These are phyloP conservation scores for Calliscelio sp. DNA, from an alignment of 2,888 invertebrate genomes.

Conservation along the genomic window DNA sequence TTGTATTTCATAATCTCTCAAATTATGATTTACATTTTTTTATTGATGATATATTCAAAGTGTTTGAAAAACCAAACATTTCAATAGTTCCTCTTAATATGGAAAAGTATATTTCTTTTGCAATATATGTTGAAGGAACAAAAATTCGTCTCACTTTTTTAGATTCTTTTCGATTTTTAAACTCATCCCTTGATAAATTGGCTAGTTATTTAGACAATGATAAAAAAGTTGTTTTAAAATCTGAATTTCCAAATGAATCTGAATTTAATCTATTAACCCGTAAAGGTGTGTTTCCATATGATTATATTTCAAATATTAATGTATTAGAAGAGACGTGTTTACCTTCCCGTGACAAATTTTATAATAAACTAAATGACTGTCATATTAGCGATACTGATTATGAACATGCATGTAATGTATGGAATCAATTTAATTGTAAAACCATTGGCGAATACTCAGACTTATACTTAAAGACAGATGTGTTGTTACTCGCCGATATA, in stretches of 20 bases:
- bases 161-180: slow-evolving; percentile 29
- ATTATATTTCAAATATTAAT: slow-evolving; percentile 39
- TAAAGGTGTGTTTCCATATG: slow-evolving; percentile 76
- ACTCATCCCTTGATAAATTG: not conserved
- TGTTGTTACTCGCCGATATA: slow-evolving; percentile 21
- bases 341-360: slow-evolving; percentile 13
- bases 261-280: slow-evolving; percentile 55
- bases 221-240: slow-evolving; percentile 7
- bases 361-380: slow-evolving; percentile 4
- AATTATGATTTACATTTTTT: slow-evolving; percentile 14
- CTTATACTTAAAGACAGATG: slow-evolving; percentile 28
- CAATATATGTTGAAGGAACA: not conserved
- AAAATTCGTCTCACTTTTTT: slow-evolving; percentile 6
- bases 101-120: slow-evolving; percentile 23
- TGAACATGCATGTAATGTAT: slow-evolving; percentile 76
- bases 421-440: slow-evolving; percentile 7
- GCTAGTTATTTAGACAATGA: not conserved
- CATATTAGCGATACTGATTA: slow-evolving; percentile 73
- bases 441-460: slow-evolving; percentile 1
- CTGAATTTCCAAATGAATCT: not conserved
- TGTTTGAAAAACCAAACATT: not conserved
- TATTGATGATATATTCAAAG: slow-evolving; percentile 7
- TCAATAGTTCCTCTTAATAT: slow-evolving; percentile 1
- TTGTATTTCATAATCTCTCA: slow-evolving; percentile 18
- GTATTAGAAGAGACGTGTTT: slow-evolving; percentile 6